phyloP scores from a whole-genome alignment of 2,888 invertebrate genomes.

The Hirtodrosophila alboralis region DNA sequence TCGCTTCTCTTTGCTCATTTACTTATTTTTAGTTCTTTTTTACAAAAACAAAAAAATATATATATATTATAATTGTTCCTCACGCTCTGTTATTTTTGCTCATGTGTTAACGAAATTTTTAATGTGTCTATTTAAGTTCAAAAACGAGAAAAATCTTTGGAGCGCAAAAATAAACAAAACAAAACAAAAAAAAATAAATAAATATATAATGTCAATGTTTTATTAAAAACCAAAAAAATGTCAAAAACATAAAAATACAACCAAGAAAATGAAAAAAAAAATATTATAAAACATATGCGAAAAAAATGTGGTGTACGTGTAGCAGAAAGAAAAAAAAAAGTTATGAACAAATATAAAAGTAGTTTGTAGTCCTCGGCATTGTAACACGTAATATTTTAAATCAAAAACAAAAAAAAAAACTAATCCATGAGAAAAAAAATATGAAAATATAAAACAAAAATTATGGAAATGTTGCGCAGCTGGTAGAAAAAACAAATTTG shows the following conservation, averaged over 20 bases:
- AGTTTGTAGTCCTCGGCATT: constrained; percentile 61
- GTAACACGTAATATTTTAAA: constrained; percentile 53
- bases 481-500: constrained; percentile 23
- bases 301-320: constrained; percentile 39
- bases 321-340: constrained; percentile 25
- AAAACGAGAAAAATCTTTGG: constrained; percentile 37
- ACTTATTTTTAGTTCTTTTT: constrained; percentile 32
- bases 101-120: constrained; percentile 53
- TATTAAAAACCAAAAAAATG: constrained; percentile 34
- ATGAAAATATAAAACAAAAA: constrained; percentile 13
- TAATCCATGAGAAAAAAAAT: constrained; percentile 45
- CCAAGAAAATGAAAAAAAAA: constrained; percentile 31
- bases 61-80: constrained; percentile 61
- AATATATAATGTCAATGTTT: constrained; percentile 19
- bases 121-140: constrained; percentile 39
- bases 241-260: constrained; percentile 32
- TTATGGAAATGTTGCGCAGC: constrained; percentile 20
- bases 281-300: constrained; percentile 37
- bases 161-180: too few relatives aligned
- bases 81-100: constrained; percentile 59
- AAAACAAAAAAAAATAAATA: constrained; percentile 17
- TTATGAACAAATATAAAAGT: constrained; percentile 44
- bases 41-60: constrained; percentile 14
- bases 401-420: too few relatives aligned
- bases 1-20: constrained; percentile 40